Conservation (phyloP, 2,888 invertebrate genomes). For the Agrypnus murinus region DNA sequence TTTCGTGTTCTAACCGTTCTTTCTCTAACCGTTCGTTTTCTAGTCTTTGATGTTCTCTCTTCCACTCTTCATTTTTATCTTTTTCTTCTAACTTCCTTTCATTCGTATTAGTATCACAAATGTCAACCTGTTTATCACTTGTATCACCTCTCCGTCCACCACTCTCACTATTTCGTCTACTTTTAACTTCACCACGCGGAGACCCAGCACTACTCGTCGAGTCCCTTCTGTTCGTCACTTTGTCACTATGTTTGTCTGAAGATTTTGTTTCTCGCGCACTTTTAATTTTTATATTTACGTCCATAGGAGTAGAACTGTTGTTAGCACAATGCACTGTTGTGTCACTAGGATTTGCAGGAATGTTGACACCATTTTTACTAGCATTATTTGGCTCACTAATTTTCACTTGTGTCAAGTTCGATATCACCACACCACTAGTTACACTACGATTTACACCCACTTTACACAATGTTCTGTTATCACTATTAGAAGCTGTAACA, state of each 20-base stretch:
- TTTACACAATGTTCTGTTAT: conserved; percentile 64
- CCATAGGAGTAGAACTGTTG: conserved; percentile 30
- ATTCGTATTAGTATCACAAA: conserved; percentile 61
- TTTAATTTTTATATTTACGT: conserved; percentile 51
- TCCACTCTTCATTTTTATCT: conserved; percentile 60
- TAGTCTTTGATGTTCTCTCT: conserved; percentile 55
- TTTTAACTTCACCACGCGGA: conserved; percentile 61
- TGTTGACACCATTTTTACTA: conserved; percentile 54
- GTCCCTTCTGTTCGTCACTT: conserved; percentile 62
- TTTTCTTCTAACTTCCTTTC: conserved; percentile 58
- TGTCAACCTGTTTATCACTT: conserved; percentile 64
- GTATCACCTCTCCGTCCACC: conserved; percentile 62
- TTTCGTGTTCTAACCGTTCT: conserved; percentile 59
- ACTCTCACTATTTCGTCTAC: conserved; percentile 65
- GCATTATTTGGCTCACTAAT: conserved; percentile 56
- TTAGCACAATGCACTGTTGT: conserved; percentile 34
- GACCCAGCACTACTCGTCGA: conserved; percentile 59
- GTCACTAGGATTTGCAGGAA: conserved; percentile 57
- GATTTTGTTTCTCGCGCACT: conserved; percentile 58
- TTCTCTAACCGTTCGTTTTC: conserved; percentile 58
- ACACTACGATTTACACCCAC: conserved; percentile 67
- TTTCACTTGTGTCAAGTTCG: conserved; percentile 56
- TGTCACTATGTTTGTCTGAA: conserved; percentile 62
- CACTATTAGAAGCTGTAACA: conserved; percentile 64
- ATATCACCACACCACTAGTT: conserved; percentile 60